A percentile compares a stretch with the other conserved stretches of the same genome.
These are phyloP conservation scores for Andrena trimmerana DNA, from an alignment of 2,888 invertebrate species.

Conservation along the genomic window DNA sequence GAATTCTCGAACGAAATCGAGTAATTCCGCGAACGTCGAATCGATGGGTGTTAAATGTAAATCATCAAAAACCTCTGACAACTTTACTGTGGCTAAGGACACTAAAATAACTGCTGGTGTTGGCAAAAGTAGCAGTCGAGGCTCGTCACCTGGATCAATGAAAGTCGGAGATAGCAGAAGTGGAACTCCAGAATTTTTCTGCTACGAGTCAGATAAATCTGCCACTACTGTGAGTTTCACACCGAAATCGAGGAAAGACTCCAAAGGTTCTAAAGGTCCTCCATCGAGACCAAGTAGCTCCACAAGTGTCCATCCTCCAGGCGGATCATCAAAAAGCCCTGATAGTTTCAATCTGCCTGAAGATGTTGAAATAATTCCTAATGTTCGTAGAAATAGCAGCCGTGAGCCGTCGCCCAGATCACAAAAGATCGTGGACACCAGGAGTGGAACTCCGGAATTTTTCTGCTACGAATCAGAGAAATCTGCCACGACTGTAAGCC, in stretches of 20 bases:
- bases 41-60: neutral
- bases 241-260: neutral
- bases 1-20: neutral
- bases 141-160: neutral
- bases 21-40: neutral
- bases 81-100: neutral
- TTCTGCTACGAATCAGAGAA: constrained; percentile 35
- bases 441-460: constrained; percentile 11
- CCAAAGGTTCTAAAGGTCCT: neutral
- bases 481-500: constrained; percentile 26
- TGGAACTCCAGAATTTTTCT: constrained; percentile 24
- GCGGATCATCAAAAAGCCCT: neutral
- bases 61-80: neutral
- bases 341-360: neutral
- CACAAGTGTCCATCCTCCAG: neutral
- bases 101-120: neutral
- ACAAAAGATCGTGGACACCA: neutral
- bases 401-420: neutral
- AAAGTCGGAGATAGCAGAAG: neutral
- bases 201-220: constrained; percentile 32
- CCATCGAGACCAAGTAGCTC: neutral
- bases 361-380: neutral
- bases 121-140: neutral
- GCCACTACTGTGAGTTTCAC: constrained; percentile 24
- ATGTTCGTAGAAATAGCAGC: neutral